Percentiles rank a stretch among this genome's conserved stretches.
phyloP scores from a whole-genome alignment of 2,888 invertebrate species.

The Stenodema calcarata region DNA sequence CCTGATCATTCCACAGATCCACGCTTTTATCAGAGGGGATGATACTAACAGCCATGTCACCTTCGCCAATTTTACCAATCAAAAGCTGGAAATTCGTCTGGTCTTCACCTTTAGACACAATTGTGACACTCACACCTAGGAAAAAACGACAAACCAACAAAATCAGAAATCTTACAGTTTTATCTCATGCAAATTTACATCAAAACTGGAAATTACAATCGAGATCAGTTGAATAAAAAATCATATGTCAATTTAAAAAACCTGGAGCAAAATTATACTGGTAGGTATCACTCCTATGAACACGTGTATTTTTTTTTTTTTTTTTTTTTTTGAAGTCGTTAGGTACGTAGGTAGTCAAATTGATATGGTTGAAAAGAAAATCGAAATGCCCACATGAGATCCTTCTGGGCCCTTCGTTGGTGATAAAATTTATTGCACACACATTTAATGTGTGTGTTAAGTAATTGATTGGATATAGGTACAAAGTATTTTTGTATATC shows the following conservation, averaged over 20 bases:
- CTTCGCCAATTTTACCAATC: conserved; percentile 62
- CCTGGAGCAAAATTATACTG: no score
- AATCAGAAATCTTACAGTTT: background rate
- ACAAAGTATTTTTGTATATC: no score
- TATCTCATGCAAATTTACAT: background rate
- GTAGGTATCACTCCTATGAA: no score
- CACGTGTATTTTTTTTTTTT: no score
- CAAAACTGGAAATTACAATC: background rate
- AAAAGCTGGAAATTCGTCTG: conserved; percentile 66
- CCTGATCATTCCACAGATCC: conserved; percentile 60
- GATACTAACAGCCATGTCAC: conserved; percentile 60
- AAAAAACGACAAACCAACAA: conserved; percentile 26
- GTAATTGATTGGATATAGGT: no score
- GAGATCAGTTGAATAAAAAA: background rate
- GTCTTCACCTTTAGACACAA: conserved; percentile 74
- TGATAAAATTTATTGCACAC: no score
- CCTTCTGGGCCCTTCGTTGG: no score
- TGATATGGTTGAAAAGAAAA: no score
- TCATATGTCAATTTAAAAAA: background rate
- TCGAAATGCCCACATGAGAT: no score
- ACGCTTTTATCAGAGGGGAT: conserved; percentile 58
- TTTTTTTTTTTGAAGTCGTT: no score
- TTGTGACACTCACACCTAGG: conserved; percentile 65
- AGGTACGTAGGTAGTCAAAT: no score
- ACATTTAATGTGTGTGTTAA: no score